Conservation (phyloP, 2,113 vertebrate genomes). For the Saimiri boliviensis region DNA sequence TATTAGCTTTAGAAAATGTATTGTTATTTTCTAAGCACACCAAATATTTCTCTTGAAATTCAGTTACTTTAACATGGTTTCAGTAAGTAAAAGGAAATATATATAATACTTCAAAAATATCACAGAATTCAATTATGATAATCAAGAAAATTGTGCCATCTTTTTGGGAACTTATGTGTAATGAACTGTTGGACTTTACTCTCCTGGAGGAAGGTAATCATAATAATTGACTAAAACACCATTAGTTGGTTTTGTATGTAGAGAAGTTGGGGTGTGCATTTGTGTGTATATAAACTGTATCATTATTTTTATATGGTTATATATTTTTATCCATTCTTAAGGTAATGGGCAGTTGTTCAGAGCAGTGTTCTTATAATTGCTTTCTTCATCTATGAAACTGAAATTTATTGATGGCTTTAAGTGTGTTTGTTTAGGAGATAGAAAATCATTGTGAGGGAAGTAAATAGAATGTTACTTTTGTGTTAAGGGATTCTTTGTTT, state of each 20-base stretch:
- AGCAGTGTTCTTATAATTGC: not conserved
- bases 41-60: conserved; percentile 7
- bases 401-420: not conserved
- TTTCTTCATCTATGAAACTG: not conserved
- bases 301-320: conserved; percentile 8
- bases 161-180: not conserved
- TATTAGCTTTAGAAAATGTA: conserved; percentile 17
- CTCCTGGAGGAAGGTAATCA: not conserved
- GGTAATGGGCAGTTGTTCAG: not conserved
- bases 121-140: not conserved
- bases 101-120: not conserved
- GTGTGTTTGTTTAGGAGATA: not conserved
- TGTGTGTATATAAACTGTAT: not conserved
- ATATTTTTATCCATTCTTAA: conserved; percentile 5
- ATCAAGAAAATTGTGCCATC: not conserved
- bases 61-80: conserved; percentile 4
- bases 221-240: not conserved
- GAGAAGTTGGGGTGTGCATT: not conserved
- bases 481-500: not conserved
- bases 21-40: conserved; percentile 1
- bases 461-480: not conserved
- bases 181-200: not conserved
- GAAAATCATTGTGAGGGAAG: not conserved
- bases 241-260: not conserved
- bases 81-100: conserved; percentile 1